These are phyloP conservation scores for Haliclona indistincta DNA, from an alignment of 37 sponge, comb jelly and placozoan genomes.

Conservation along the genomic window DNA sequence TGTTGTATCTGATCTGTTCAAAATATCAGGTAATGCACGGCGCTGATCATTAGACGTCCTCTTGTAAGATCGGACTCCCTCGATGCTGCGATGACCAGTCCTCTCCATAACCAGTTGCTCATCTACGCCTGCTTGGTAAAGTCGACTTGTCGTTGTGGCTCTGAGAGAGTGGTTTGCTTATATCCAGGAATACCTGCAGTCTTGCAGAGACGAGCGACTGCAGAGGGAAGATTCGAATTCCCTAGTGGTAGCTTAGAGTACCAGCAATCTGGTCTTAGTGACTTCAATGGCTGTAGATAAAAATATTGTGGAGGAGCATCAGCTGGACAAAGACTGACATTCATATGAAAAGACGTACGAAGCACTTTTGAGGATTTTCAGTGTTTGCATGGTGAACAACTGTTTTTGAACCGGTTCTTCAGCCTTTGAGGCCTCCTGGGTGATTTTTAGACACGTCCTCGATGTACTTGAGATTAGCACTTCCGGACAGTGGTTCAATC, in stretches of 20 bases:
- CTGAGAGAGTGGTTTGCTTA: slow-evolving; percentile 32
- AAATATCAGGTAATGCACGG: slow-evolving; percentile 7
- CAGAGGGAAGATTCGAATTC: neutral
- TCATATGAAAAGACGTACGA: slow-evolving; percentile 21
- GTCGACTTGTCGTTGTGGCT: slow-evolving; percentile 27
- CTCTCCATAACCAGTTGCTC: too few relatives aligned
- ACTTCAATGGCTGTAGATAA: slow-evolving; percentile 11
- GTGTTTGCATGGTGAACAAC: slow-evolving; percentile 40
- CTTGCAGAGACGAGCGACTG: neutral
- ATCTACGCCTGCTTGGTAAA: slow-evolving; percentile 28
- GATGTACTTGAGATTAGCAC: slow-evolving; percentile 5
- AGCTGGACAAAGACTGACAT: slow-evolving; percentile 4
- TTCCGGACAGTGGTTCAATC: neutral
- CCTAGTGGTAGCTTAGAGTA: slow-evolving; percentile 17
- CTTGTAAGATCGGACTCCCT: too few relatives aligned
- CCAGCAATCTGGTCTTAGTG: slow-evolving; percentile 3
- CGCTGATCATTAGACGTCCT: slow-evolving; percentile 12
- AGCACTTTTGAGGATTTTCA: slow-evolving; percentile 3
- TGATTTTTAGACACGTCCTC: too few relatives aligned
- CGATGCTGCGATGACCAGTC: slow-evolving; percentile 37
- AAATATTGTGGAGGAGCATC: slow-evolving; percentile 13
- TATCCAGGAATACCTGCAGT: slow-evolving; percentile 20
- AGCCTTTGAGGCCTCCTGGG: too few relatives aligned
- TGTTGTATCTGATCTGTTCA: too few relatives aligned
- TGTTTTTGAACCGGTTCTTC: too few relatives aligned